A percentile compares a stretch with the other conserved stretches of the same genome.
These are phyloP conservation scores for Nephotettix cincticeps DNA, from an alignment of 1,140 invertebrate genomes.

Conservation along the genomic window DNA sequence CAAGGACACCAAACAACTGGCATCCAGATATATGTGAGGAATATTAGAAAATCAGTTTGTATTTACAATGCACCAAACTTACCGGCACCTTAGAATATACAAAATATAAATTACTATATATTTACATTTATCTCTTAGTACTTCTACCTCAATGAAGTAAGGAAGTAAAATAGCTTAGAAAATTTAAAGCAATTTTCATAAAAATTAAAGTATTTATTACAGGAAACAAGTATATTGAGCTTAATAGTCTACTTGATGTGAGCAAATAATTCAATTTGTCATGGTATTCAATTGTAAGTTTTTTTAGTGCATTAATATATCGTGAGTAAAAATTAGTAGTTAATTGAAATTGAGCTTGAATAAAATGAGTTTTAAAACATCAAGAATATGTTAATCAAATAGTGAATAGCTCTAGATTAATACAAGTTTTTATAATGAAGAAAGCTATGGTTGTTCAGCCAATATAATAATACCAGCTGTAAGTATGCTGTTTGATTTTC, in stretches of 20 bases:
- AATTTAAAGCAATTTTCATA: not conserved
- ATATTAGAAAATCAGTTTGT: not conserved
- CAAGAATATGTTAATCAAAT: no score
- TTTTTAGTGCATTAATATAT: no score
- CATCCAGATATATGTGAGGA: not conserved
- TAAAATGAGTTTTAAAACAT: no score
- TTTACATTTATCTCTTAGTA: not conserved
- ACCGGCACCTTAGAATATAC: not conserved
- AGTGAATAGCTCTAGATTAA: no score
- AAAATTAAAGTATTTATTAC: not conserved
- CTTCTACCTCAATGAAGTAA: not conserved
- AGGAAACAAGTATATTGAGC: not conserved
- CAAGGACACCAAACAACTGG: not conserved
- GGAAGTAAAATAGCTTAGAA: not conserved
- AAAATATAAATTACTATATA: not conserved
- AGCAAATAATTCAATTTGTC: not conserved
- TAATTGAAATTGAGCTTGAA: no score
- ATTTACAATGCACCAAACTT: not conserved
- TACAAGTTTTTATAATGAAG: no score
- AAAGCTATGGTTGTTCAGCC: no score
- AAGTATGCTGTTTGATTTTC: no score
- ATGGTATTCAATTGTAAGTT: not conserved
- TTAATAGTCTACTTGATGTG: not conserved
- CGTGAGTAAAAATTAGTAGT: no score
- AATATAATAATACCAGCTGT: no score